Evolutionary conservation across 1,140 invertebrate genomes (phyloP).

Genomic region (Ceratina japonica): DNA sequence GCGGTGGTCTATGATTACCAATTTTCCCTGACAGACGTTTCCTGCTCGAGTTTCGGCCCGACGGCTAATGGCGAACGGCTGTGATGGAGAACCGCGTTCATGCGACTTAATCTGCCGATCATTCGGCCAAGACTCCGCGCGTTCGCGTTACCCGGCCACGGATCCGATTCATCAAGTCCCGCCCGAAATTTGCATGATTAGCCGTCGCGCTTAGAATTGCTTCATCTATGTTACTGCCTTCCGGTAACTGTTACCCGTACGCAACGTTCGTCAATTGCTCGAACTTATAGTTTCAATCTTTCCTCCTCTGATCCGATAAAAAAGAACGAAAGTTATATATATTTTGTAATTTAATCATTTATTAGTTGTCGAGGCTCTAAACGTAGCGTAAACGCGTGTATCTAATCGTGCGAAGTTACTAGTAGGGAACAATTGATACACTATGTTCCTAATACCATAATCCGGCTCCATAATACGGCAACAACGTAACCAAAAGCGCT

Average conservation of each 20-base stretch:
- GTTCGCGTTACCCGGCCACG: too few species aligned
- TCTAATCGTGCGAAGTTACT: too few species aligned
- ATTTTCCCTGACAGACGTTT: constrained; percentile 78
- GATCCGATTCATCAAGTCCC: constrained; percentile 4
- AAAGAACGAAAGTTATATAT: too few species aligned
- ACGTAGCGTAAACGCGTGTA: too few species aligned
- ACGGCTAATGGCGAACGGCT: constrained; percentile 62
- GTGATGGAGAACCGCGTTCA: constrained; percentile 58
- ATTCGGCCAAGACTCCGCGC: constrained; percentile 40
- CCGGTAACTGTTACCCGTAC: background rate
- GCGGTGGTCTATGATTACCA: constrained; percentile 80
- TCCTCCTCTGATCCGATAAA: too few species aligned
- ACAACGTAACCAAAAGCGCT: background rate
- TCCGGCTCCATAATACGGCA: background rate
- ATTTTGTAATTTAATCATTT: too few species aligned
- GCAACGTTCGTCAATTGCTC: background rate
- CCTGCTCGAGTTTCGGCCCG: constrained; percentile 71
- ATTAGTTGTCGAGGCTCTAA: too few species aligned
- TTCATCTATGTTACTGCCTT: background rate
- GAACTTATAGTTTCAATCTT: background rate
- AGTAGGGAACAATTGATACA: background rate
- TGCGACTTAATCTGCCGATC: constrained; percentile 59
- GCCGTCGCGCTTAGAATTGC: background rate
- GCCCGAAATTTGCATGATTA: constrained; percentile 8
- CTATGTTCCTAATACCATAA: background rate